Evolutionary conservation across 2,797 vertebrate species (phyloP), one percentile per base, ranked within the genome.

Genomic region (Sorex maritimensis): DNA sequence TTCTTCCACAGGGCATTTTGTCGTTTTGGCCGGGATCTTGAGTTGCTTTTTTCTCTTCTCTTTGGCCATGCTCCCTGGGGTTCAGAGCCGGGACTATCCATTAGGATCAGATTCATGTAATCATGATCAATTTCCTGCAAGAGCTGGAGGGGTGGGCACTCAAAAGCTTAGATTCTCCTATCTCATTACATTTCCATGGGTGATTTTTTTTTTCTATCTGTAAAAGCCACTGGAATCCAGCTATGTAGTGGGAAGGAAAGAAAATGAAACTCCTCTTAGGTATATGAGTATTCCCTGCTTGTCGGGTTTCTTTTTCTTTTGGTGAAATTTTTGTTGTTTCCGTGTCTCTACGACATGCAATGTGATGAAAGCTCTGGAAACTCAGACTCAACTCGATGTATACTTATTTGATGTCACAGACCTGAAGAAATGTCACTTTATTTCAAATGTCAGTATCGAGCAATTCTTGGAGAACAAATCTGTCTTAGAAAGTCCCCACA

Each of bases 91-190:
- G 77, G 93, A 90, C 85, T 83, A 41, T 90, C 82, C 90, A 86
- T 96, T 94, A 94, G 75, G 89, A 93, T 97, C 96, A 97, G 92
- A 95, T 96, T 92, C 82, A 61, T 88, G 61, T 82, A 95, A 95
- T 96, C 96, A 95, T 73, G 85, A 93, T 88, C 95, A 96, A 96
- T 96, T 97, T 97, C 96, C 96, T 97, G 94, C 65, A 79, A 86
- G 75, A 91, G 49, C 44, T 73, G 65, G 91, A 93, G 69, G 68
- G 30, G 49, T 65, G 81, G 85, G 80, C 38, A 84, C 61, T 86
- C 0, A 5, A n/a, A 75, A 58, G 87, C 21, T 44, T 75, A 80
- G 86, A 55, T 14, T 72, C 68, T 75, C 75, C 46, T 95, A 41
- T 94, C 93, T 94, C 86, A 92, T 86, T 92, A 44, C 67, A 6